Base-by-base conservation (phyloP, 53 echinoderm and acorn worm genomes). In the Apostichopus leukothele region DNA sequence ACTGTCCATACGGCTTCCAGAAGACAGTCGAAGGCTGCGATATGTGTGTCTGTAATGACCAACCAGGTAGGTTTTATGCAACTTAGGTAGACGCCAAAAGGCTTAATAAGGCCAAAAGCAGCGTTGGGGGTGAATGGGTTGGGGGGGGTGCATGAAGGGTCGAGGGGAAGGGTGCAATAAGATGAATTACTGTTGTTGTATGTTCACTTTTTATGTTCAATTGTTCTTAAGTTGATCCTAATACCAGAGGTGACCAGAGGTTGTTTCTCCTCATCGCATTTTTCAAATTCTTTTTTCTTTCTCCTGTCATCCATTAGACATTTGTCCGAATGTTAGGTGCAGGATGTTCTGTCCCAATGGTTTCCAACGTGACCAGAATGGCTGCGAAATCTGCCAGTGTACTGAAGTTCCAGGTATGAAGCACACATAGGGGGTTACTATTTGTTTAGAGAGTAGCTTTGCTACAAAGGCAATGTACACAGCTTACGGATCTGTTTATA, bases 1-100 rank as follows among this genome's bases (percentile, higher is more conserved):
- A 84, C 76, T 94, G 94, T 86, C 76, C 90, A 11, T 90, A 92
- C n/a, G 94, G 94, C 53, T 94, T 92, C 75, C 85, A 90, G 9
- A 39, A 74, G 74, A 66, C 90, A 50, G 94, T 90, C 12, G 55
- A 91, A 7, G 94, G 92, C 21, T 94, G 94, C 74, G 86, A 93
- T 53, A 77, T 90, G 12, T 94, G 93, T 25, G 88, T 90, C 73
- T 93, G 93, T 88, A 84, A 88, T 13, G 88, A 73, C 5, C 16
- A 51, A 52, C 53, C 88, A 52, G 88, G 88, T 87, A 68, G 39
- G 39, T 39, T 39, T 39, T 39, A 39, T 39, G 39, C 39, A 39
- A 39, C 39, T 39, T 39, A 39, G 39, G 39, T 39, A 39, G 39
- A 39, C 39, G 2, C 39, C 39, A 39, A 39, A 39, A 3, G 39